Base-by-base conservation (phyloP, 2,888 invertebrate species). In the Panorpa germanica region DNA sequence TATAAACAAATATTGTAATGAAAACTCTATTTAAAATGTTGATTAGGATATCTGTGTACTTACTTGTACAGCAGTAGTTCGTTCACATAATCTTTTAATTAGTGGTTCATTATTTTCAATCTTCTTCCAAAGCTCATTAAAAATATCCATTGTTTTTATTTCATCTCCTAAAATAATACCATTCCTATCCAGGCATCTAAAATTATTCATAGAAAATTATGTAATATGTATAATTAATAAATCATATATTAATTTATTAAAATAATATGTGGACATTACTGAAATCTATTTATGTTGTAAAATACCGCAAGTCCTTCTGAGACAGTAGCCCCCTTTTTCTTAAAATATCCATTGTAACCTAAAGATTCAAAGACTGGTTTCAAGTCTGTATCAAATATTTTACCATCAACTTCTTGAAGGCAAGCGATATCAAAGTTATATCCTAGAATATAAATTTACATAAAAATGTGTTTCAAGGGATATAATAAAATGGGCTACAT, bases 381-480 rank as follows among this genome's bases (percentile, higher is more conserved):
- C 15, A 90, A 57, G 44, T 75, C 77, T 37, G 61, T 46, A 5
- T 65, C 53, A 51, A 75, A 90, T 26, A 88, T 60, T 55, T 74
- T 78, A 8, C 48, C 49, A 49, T 95, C 93, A 1, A 91, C 85
- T 63, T 95, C 95, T 64, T 95, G 93, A 9, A 95, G 58, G 42
- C 91, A 91, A 30, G 90, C 58, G 29, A 95, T 57, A 50, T 95
- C 93, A 21, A 74, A 70, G 56, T 91, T 80, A 48, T 86, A 93
- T n/a, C 85, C 86, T 40, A 45, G 25, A 8, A 55, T 38, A 21
- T 35, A 29, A 45, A 29, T 8, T 25, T 39, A 20, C 17, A 32
- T 18, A 28, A 19, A 17, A 7, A n/a, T 32, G 10, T 9, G 23
- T 17, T 25, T 17, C 20, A 14, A 16, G 6, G 14, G n/a, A 24